Evolutionary conservation across 64 coral and sea anemone genomes (phyloP).

Genomic region (Hydrozoanthus tunicans): DNA sequence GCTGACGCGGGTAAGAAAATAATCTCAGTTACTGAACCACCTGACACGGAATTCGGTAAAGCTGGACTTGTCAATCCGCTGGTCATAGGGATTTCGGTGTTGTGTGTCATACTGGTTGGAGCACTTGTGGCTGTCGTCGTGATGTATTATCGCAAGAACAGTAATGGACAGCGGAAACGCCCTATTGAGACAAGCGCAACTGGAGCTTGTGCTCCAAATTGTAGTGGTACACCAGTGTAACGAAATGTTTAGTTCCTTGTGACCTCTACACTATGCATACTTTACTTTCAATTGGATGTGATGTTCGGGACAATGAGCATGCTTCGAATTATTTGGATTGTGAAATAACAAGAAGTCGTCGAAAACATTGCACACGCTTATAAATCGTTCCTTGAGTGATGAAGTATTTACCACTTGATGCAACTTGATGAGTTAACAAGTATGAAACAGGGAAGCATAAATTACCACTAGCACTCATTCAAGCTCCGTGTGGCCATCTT

Average conservation of each 20-base stretch:
- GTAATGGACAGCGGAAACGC: conserved; percentile 27
- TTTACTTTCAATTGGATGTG: not conserved
- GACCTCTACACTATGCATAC: not conserved
- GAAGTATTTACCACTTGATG: not conserved
- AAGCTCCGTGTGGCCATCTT: no score
- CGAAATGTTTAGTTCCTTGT: not conserved
- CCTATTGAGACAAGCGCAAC: conserved; percentile 59
- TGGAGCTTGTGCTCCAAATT: not conserved
- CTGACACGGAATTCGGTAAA: not conserved
- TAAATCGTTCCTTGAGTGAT: not conserved
- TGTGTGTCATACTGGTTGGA: conserved; percentile 70
- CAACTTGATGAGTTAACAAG: no score
- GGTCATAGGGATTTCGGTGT: conserved; percentile 81
- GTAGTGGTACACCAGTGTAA: conserved; percentile 36
- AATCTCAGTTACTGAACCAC: not conserved
- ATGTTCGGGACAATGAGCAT: not conserved
- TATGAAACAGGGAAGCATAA: no score
- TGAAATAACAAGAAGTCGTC: not conserved
- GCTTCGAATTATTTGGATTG: not conserved
- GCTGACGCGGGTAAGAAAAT: not conserved
- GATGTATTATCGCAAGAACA: conserved; percentile 31
- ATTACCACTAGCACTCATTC: no score
- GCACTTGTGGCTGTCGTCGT: conserved; percentile 24
- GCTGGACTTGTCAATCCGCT: conserved; percentile 79
- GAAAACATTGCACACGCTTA: not conserved